Evolutionary conservation across 2,113 vertebrate species (phyloP), one percentile per base, ranked within the genome.

Genomic region (Microcebus lehilahytsara): DNA sequence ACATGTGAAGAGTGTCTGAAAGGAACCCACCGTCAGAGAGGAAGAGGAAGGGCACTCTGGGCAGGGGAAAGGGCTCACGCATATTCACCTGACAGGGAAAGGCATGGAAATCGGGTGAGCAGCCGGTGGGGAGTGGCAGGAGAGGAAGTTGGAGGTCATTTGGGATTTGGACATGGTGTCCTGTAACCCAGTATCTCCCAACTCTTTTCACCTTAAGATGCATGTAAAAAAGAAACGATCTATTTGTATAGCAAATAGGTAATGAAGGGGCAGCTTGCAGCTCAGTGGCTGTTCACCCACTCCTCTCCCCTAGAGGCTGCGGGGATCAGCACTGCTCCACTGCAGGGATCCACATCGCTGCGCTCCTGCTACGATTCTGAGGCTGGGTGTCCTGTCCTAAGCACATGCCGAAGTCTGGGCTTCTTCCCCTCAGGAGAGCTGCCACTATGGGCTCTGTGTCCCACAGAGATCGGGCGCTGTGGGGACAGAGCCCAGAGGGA

Each of bases 401-500:
- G 71, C 30, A 53, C 0, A 12, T 4, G 37, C 23, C 10, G 5
- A 91, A 66, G 81, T 37, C 3, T 20, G 9, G 49, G n/a, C 49
- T n/a, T 53, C 67, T 58, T 53, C 56, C 34, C 67, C 4, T 1
- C 20, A 37, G 67, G 49, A 74, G 1, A 53, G 40, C 37, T 16
- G 9, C 67, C 74, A 7, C 0, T 2, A 12, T 12, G 27, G 56
- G 56, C 13, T 16, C 0, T 16, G 34, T 2, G 7, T 51, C n/a
- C 30, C 1, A 9, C 22, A 79, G 46, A 91, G 51, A 34, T 27
- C 37, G 20, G 23, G 75, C n/a, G 20, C 32, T 8, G 10, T 4
- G 42, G 58, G 32, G 23, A 14, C 0, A 2, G 85, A 79, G 9
- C 46, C 14, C 72, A 42, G 67, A 62, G 64, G 30, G 17, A 60